Evolutionary conservation across 2,797 vertebrate species (phyloP).

Genomic region (Carapus acus): DNA sequence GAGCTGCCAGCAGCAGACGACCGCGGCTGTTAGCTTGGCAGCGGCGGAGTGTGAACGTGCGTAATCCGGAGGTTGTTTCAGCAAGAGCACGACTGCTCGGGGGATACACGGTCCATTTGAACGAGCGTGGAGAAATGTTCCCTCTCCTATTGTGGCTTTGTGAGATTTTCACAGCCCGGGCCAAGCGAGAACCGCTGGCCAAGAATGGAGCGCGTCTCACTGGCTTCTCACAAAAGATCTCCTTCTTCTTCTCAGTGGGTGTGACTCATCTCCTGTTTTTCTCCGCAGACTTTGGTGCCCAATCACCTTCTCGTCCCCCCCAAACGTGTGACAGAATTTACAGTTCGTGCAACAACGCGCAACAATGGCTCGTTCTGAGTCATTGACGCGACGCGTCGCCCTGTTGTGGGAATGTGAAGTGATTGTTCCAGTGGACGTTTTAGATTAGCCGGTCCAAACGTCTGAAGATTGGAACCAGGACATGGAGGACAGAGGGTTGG

Average conservation of each 20-base stretch:
- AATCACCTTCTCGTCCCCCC: background rate
- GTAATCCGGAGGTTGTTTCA: slow-evolving; percentile 36
- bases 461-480: no score
- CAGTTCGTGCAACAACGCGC: background rate
- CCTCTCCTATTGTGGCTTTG: background rate
- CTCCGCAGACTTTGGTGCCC: background rate
- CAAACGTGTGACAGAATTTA: background rate
- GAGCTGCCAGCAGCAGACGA: slow-evolving; percentile 41
- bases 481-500: no score
- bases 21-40: slow-evolving; percentile 60
- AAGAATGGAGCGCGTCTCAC: no score
- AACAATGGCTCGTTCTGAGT: background rate
- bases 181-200: background rate
- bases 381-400: slow-evolving; percentile 21
- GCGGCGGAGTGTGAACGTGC: slow-evolving; percentile 42
- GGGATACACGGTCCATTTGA: slow-evolving; percentile 34
- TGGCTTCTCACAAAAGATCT: no score
- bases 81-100: slow-evolving; percentile 18
- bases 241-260: background rate
- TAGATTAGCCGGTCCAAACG: no score
- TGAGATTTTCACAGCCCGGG: slow-evolving; percentile 1
- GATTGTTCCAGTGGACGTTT: slow-evolving; percentile 8
- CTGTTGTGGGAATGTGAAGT: slow-evolving; percentile 34
- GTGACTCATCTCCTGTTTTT: background rate
- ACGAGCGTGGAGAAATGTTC: slow-evolving; percentile 9